Conservation (phyloP, 2,888 invertebrate genomes). For the Eupeodes luniger region DNA sequence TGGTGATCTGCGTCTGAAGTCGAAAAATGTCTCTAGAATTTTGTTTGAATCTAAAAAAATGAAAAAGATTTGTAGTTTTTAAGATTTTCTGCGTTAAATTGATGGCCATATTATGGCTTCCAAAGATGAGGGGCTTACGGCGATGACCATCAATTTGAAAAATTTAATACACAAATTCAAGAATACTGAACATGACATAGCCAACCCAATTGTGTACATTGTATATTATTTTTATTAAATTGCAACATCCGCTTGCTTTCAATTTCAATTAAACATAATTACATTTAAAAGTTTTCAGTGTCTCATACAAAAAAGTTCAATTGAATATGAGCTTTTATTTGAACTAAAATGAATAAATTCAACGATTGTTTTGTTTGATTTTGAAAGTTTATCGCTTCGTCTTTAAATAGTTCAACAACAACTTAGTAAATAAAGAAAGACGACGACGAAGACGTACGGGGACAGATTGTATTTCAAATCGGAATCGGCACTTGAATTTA, state of each 20-base stretch:
- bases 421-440: background rate
- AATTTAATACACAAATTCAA: background rate
- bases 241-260: constrained; percentile 50
- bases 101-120: no score
- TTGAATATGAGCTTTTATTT: constrained; percentile 4
- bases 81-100: no score
- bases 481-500: constrained; percentile 29
- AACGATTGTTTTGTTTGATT: background rate
- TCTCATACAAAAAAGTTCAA: background rate
- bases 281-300: constrained; percentile 34
- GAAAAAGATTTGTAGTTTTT: no score
- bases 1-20: no score
- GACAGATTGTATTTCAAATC: constrained; percentile 24
- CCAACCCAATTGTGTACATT: no score
- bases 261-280: constrained; percentile 65
- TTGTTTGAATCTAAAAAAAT: no score
- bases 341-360: background rate
- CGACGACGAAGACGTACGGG: background rate
- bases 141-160: no score
- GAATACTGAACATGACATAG: no score
- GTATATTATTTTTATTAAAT: constrained; percentile 17
- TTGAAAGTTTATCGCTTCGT: background rate
- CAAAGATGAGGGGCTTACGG: no score
- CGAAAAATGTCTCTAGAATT: no score
- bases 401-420: background rate